Conservation (phyloP, 1,140 invertebrate species). For the Achatina immaculata region DNA sequence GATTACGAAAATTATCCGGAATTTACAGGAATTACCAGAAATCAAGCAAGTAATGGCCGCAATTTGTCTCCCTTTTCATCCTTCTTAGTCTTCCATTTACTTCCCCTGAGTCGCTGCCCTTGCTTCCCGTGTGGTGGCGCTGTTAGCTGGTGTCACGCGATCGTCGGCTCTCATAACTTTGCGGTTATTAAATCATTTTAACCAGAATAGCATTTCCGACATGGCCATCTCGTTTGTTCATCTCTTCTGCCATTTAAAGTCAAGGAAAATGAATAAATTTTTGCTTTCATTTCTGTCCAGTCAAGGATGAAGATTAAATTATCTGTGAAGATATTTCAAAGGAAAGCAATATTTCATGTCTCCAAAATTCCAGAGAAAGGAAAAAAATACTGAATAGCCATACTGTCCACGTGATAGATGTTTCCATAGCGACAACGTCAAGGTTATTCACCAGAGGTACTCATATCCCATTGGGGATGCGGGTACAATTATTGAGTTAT, state of each 20-base stretch:
- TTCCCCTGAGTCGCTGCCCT: slow-evolving; percentile 26
- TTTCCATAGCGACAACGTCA: too few relatives aligned
- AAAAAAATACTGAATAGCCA: too few relatives aligned
- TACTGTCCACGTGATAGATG: too few relatives aligned
- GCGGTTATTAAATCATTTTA: slow-evolving; percentile 33
- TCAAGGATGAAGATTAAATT: not conserved
- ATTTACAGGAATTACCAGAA: slow-evolving; percentile 41
- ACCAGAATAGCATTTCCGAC: slow-evolving; percentile 8
- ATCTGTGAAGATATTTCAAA: too few relatives aligned
- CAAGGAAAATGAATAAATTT: slow-evolving; percentile 3
- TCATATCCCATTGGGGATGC: too few relatives aligned
- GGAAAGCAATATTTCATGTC: too few relatives aligned
- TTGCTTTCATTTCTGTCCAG: not conserved
- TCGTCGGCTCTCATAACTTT: not conserved
- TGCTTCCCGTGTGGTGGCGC: slow-evolving; percentile 12
- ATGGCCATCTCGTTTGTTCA: slow-evolving; percentile 19
- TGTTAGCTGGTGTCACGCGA: slow-evolving; percentile 29
- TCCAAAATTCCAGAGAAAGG: too few relatives aligned
- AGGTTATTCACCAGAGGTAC: too few relatives aligned
- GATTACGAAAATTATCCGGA: slow-evolving; percentile 40
- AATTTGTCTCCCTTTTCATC: slow-evolving; percentile 41
- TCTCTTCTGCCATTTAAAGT: slow-evolving; percentile 10
- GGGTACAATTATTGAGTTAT: too few relatives aligned
- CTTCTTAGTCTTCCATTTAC: slow-evolving; percentile 36
- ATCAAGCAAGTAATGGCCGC: slow-evolving; percentile 39